A percentile compares a stretch with the other conserved stretches of the same genome.
These are phyloP conservation scores for Oscheius sp. DNA, from an alignment of 1,140 invertebrate genomes.

Conservation along the genomic window DNA sequence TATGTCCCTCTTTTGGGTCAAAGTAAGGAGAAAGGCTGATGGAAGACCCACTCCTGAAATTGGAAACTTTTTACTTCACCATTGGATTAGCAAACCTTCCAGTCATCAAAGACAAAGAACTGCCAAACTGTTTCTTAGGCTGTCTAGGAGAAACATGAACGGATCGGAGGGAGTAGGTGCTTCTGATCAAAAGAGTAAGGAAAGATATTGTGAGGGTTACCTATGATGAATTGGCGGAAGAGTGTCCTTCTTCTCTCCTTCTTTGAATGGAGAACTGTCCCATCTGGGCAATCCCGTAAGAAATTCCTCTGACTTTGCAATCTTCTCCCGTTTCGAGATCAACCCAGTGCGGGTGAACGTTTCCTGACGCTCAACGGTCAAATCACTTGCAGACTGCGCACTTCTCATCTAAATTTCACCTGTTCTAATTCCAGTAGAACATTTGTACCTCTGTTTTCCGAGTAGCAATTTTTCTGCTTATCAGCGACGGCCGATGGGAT, in stretches of 20 bases:
- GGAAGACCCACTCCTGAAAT: background rate
- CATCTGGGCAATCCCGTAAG: background rate
- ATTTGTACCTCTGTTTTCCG: background rate
- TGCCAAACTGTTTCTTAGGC: background rate
- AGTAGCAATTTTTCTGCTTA: background rate
- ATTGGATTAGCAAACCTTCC: background rate
- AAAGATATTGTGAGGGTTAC: too few relatives aligned
- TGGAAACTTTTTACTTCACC: background rate
- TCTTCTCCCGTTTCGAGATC: background rate
- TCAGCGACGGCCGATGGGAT: background rate
- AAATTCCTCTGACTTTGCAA: background rate
- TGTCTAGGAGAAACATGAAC: background rate
- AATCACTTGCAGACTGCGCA: conserved; percentile 1
- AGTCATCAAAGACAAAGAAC: background rate
- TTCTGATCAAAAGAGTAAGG: background rate
- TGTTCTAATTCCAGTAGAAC: background rate
- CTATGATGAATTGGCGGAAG: background rate
- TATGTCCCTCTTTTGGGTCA: conserved; percentile 16
- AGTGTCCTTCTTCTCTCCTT: background rate
- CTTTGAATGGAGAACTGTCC: conserved; percentile 7
- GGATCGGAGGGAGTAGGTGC: background rate
- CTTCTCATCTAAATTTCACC: background rate
- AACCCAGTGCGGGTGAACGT: background rate
- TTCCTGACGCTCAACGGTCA: background rate
- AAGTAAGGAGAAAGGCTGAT: conserved; percentile 25